Percentiles rank a stretch among this genome's conserved stretches.
Evolutionary conservation across 2,113 vertebrate genomes (phyloP).

Genomic region (Oncorhynchus clarkii): DNA sequence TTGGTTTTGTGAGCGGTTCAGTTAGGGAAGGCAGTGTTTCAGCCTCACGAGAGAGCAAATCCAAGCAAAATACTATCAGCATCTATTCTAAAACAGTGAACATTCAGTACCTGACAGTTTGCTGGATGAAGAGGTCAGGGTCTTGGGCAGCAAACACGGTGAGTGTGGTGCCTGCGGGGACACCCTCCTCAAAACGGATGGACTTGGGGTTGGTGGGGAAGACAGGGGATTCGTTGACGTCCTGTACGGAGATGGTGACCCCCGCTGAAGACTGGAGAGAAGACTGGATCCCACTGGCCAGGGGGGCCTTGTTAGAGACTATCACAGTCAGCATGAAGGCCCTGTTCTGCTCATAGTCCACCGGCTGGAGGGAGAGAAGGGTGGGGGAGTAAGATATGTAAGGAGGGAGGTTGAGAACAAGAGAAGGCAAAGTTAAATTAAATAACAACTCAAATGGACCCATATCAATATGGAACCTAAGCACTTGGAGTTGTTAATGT

Average conservation of each 20-base stretch:
- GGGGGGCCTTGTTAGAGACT: conserved; percentile 94
- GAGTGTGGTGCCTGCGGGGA: conserved; percentile 83
- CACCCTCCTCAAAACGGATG: conserved; percentile 92
- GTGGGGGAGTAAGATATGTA: background rate
- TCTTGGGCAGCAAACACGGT: conserved; percentile 81
- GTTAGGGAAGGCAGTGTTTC: conserved; percentile 27
- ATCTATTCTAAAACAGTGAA: background rate
- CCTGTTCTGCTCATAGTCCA: conserved; percentile 95
- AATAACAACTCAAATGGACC: background rate
- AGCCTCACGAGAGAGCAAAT: conserved; percentile 72
- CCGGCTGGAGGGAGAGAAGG: conserved; percentile 72
- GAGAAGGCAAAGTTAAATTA: background rate
- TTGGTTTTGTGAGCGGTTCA: conserved; percentile 30
- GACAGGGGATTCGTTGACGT: conserved; percentile 90
- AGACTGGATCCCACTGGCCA: conserved; percentile 93
- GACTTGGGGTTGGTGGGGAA: conserved; percentile 91
- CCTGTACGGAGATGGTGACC: conserved; percentile 91
- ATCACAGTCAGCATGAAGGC: conserved; percentile 96
- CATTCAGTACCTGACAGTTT: conserved; percentile 84
- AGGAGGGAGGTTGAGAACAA: background rate
- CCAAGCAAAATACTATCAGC: background rate
- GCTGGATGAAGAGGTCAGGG: conserved; percentile 85
- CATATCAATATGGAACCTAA: no score
- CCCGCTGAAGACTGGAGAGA: conserved; percentile 94
- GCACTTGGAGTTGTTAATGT: no score